Evolutionary conservation across 2,888 invertebrate genomes (phyloP), one percentile per base, ranked within the genome.

Genomic region (Chymomyza caudatula): DNA sequence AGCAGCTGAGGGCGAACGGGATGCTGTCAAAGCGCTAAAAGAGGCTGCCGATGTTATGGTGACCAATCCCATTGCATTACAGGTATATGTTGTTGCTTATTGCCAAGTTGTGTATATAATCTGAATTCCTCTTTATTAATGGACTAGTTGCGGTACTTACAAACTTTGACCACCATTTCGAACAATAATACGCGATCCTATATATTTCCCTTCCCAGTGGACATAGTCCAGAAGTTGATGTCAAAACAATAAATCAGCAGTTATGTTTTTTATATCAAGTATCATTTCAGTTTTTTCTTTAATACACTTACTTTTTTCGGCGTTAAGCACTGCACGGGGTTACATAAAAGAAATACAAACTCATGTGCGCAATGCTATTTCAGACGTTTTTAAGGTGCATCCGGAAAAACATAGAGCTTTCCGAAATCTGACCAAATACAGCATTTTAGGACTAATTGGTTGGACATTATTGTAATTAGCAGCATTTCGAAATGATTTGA

Each of bases 41-140:
- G 72, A 83, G 23, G 82, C 82, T 0, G 85, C 82, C 5, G 82
- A 82, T 22, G 69, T 82, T 13, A 82, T 82, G 83, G 68, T 76
- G 47, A 20, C 57, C 2, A 82, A 85, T 73, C 82, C 82, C 4
- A 85, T 85, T 42, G 78, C 82, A 5, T 23, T 82, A 19, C 76
- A 76, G 66, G 76, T 76, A 8, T 11, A n/a, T 6, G 0, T 52
- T 19, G 4, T 20, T 15, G 1, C 13, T 13, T 8, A 54, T 23
- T 54, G 6, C 25, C 25, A 25, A 25, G 25, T 25, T 3, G 2
- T 0, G 29, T 53, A 1, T 11, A 29, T 19, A 6, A 29, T 2
- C 19, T 11, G 25, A 19, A 37, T 15, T 0, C 5, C 11, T 19
- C 2, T 1, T 15, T 49, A 37, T 44, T 23, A 11, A 15, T 11